Base-by-base conservation (phyloP, 2,797 vertebrate genomes). In the Eutrigla gurnardus region DNA sequence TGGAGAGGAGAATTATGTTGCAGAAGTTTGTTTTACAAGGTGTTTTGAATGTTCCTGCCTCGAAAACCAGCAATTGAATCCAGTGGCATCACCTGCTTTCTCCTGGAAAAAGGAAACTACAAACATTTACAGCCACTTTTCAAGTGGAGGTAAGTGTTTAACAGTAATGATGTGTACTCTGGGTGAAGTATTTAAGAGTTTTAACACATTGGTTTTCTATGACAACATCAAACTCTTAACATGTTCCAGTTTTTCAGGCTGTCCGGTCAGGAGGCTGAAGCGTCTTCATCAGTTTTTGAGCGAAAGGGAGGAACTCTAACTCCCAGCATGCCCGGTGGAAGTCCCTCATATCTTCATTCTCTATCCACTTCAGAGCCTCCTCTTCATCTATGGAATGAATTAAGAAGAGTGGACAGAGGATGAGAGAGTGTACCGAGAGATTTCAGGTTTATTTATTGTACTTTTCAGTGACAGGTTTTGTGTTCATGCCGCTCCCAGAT, bases 261-360 rank as follows among this genome's bases (percentile, higher is more conserved):
- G 57, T 80, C 57, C 12, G 14, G 17, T 75, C 58, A 2, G 2
- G n/a, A 40, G 72, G 87, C 87, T 93, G 91, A 64, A 97, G 94
- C 57, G 90, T 93, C 47, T 88, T 88, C 37, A 92, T 88, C 70
- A 99, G 95, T 68, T 95, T 96, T 80, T 94, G 90, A 64, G 97
- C 97, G 73, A 97, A 96, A 3, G 97, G 97, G 61, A 94, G 91
- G 89, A 99, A 99, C 76, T 98, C 96, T 7, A 84, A 84, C 92
- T 99, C 96, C 98, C 98, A 99, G 61, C 95, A 96, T 3, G 94
- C 87, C 85, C 64, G 95, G 87, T 96, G 95, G 72, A 92, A 93
- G 60, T 93, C 93, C 85, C 87, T 93, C 73, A 93, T 78, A 7
- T 95, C 95, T 73, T 89, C 83, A 62, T 94, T 84, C 36, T 92